phyloP scores from a whole-genome alignment of 2,113 vertebrate species.

The Rhynchopsitta pachyrhyncha region DNA sequence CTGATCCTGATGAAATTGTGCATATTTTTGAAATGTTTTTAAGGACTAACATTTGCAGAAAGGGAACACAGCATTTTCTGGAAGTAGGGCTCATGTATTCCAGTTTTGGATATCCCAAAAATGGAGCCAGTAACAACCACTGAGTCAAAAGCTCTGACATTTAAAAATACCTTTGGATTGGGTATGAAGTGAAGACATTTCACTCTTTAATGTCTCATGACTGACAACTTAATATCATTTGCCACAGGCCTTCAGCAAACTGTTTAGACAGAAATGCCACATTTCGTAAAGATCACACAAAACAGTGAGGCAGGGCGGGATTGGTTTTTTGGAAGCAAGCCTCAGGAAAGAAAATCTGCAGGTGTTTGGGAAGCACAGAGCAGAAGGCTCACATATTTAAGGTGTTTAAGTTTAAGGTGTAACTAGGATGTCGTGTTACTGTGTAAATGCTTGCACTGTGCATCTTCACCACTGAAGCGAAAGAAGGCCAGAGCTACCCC shows the following conservation, averaged over 20 bases:
- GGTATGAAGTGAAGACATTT: neutral
- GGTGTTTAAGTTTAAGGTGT: neutral
- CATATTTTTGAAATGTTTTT: neutral
- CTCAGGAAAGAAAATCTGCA: neutral
- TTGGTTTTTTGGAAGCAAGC: neutral
- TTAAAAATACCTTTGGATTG: neutral
- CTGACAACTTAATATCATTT: neutral
- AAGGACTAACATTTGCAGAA: neutral
- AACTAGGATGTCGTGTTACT: neutral
- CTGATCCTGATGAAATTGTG: neutral
- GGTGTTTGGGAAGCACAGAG: neutral
- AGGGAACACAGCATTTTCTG: neutral
- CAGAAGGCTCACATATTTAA: neutral
- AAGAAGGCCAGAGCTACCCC: neutral
- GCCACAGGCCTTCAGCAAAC: neutral
- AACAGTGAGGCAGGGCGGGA: neutral
- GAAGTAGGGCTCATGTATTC: neutral
- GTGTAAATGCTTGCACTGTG: too few relatives aligned
- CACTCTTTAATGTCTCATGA: neutral
- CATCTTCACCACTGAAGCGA: neutral
- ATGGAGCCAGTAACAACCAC: neutral
- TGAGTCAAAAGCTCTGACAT: neutral
- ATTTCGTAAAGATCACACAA: neutral
- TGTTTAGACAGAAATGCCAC: neutral
- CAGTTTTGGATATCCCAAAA: neutral